A percentile compares a stretch with the other conserved stretches of the same genome.
These are phyloP conservation scores for Antidorcas marsupialis DNA, from an alignment of 2,113 vertebrate genomes.

Conservation along the genomic window DNA sequence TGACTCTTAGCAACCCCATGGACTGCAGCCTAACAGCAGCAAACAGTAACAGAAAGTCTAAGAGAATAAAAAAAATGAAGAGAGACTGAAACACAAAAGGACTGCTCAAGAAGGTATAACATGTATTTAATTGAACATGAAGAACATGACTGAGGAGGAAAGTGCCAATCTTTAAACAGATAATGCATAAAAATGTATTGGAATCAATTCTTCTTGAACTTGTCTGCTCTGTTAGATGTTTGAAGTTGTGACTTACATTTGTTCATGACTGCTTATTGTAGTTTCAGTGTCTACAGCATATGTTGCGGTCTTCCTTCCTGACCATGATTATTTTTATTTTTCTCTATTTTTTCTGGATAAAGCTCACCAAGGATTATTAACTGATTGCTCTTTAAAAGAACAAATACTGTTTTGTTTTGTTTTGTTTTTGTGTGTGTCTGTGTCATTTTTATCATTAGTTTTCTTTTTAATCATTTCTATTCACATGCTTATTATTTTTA, in stretches of 20 bases:
- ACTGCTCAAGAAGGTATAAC: not conserved
- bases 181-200: not conserved
- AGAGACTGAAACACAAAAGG: not conserved
- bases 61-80: not conserved
- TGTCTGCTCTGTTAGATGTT: not conserved
- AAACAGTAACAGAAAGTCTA: not conserved
- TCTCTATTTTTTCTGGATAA: not conserved
- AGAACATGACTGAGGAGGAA: not conserved
- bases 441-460: not conserved
- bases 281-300: not conserved
- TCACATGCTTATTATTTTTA: not conserved
- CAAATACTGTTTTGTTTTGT: not conserved
- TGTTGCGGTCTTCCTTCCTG: not conserved
- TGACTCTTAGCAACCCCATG: too few relatives aligned
- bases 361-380: not conserved
- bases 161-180: not conserved
- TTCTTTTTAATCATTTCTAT: not conserved
- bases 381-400: not conserved
- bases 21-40: not conserved
- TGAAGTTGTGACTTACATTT: not conserved
- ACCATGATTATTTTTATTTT: not conserved
- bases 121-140: not conserved
- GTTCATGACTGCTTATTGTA: not conserved
- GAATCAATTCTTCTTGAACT: not conserved
- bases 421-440: too few relatives aligned